Base-by-base conservation (phyloP, 2,113 vertebrate species). In the Stegastes partitus region DNA sequence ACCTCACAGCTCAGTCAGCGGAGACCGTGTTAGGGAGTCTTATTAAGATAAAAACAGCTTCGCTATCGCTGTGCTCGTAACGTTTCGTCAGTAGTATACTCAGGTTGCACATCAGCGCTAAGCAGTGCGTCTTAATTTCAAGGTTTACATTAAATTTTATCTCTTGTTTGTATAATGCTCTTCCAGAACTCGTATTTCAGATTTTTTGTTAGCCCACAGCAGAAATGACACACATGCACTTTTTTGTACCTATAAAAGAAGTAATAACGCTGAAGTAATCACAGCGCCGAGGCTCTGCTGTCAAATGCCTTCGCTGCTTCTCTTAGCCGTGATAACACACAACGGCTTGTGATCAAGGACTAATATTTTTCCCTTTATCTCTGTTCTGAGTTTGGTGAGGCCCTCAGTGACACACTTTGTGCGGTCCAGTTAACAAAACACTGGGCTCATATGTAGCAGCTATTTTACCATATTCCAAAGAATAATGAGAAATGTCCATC, bases 21-120 rank as follows among this genome's bases (percentile, higher is more conserved):
- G 77, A 85, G 86, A 81, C 66, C 53, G 3, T 74, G 68, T 79
- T 82, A 69, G 80, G 68, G 81, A 85, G 66, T 47, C 57, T 28
- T 68, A 50, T 23, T 62, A 69, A 73, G 55, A 78, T 51, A 6
- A 70, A 72, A 64, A 63, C 51, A 53, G 55, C 25, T 53, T 64
- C 53, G 49, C 59, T 47, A 28, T 70, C 59, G 74, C 37, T 63
- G 3, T 55, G 68, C 53, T 66, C 15, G 55, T 19, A 68, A 68
- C 44, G 34, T 79, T 80, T 82, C 44, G 79, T 79, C 79, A 74
- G 74, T 10, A 8, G 25, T 2, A 31, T 74, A 56, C 79, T 83
- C 83, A 74, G 71, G 34, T 74, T 68, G 63, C 57, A 83, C 81
- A 82, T 75, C 77, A 83, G 53, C 79, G 61, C 49, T 47, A 5